Evolutionary conservation across 2,888 invertebrate genomes (phyloP), one percentile per base, ranked within the genome.

Genomic region (Stomorhina lunata): DNA sequence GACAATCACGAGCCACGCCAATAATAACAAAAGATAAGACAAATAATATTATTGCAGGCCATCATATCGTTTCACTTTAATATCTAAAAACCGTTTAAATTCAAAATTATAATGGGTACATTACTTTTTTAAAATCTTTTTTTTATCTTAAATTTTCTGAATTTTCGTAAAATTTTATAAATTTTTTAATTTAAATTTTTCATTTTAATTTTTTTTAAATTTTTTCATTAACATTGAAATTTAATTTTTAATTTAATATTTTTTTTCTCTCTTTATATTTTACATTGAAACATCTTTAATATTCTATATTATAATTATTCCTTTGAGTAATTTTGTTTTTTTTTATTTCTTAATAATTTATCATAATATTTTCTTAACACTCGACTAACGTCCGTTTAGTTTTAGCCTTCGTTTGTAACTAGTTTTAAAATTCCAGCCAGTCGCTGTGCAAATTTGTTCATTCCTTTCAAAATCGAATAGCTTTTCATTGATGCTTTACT

Each of bases 351-450:
- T 27, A 40, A 25, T 43, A 15, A n/a, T 12, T 12, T 22, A 43
- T 10, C 27, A 34, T 9, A 68, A 32, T 43, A 34, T 20, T 34
- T 10, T 29, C 22, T 22, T 20, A 6, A 9, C 15, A 45, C 4
- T 53, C 37, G 40, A 69, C 50, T 66, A n/a, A 84, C 90, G 89
- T 90, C 90, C 87, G 85, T 85, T 87, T 87, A 84, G 86, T 85
- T 86, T 85, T 86, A 88, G 88, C 86, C 86, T 87, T 88, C 87
- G 87, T 87, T 90, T 87, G 86, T 86, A 87, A 90, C 90, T 90
- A 87, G 85, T 87, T 85, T 80, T 76, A 86, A 86, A 77, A 53
- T 65, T 50, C 48, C 50, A 45, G 53, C 66, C 71, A 53, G 57
- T 61, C 50, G 65, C 45, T 71, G 53, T 53, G 10, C 20, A 65